Percentiles rank a stretch among this genome's conserved stretches.
These are phyloP conservation scores for Neria commutata DNA, from an alignment of 2,888 invertebrate genomes.

Conservation along the genomic window DNA sequence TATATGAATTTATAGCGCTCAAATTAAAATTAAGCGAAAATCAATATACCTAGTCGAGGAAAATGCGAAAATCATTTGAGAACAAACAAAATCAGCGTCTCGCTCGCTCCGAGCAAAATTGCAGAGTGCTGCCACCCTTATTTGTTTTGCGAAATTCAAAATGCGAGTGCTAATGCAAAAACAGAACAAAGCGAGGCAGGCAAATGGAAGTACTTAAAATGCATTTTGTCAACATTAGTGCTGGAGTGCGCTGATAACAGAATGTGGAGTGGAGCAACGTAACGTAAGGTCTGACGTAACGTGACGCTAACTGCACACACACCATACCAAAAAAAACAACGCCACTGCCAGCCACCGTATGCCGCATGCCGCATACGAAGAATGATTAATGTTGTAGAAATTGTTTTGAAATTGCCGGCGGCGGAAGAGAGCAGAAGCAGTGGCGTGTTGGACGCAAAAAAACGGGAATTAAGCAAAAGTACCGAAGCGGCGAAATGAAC, in stretches of 20 bases:
- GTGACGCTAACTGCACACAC: background rate
- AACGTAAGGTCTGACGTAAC: background rate
- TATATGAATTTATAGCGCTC: no score
- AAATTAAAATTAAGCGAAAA: no score
- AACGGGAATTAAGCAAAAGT: background rate
- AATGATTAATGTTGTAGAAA: constrained; percentile 51
- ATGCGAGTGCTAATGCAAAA: background rate
- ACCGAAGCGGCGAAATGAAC: constrained; percentile 37
- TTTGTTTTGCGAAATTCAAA: no score
- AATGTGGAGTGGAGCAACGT: background rate
- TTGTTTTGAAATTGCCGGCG: constrained; percentile 48
- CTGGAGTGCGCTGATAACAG: constrained; percentile 21
- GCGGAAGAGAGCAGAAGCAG: constrained; percentile 26
- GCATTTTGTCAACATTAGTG: constrained; percentile 55
- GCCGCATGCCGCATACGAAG: constrained; percentile 22
- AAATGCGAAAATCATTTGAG: no score
- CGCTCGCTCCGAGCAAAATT: no score
- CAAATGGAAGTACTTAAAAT: constrained; percentile 50
- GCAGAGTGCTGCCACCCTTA: no score
- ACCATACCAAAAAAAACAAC: background rate
- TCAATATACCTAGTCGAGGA: no score
- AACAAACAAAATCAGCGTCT: no score
- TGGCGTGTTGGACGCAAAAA: constrained; percentile 13
- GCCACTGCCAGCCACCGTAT: no score
- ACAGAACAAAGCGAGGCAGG: constrained; percentile 5